Base-by-base conservation (phyloP, 2,113 vertebrate genomes). In the Origma solitaria region DNA sequence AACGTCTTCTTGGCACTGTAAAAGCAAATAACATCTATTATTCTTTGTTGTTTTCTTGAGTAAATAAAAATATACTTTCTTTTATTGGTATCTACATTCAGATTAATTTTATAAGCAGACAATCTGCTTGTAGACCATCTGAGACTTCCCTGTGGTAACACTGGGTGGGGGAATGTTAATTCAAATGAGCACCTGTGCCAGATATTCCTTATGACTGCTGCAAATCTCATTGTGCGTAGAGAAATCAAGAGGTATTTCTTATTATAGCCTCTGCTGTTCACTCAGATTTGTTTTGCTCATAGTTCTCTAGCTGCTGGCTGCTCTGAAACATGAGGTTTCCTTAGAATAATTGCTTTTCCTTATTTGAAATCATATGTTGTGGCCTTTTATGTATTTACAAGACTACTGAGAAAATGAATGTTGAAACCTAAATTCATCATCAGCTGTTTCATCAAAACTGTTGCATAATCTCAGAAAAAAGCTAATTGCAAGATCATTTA, bases 371-470 rank as follows among this genome's bases (percentile, higher is more conserved):
- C 20, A 15, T 68, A 45, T 65, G 66, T 78, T 0, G 13, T 40
- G 64, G 75, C 53, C 90, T 83, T 85, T 84, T 96, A 94, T 50
- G 47, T 69, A 62, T 82, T 94, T 92, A 86, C 44, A 86, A 84
- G 51, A 37, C 64, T 61, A 72, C 49, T 76, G 88, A 80, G 80
- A 86, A 92, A 95, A 92, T 38, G 23, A 57, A 81, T 93, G 72
- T 82, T 78, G 92, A 93, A 93, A 94, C 61, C 18, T 57, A 93
- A 90, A 88, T 96, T 94, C 94, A 95, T 86, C 69, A 86, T 71
- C 56, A 68, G 44, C 40, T 71, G 19, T 38, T 95, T 90, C 77
- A 65, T 94, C 76, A 82, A 86, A 93, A 84, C 31, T 1, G 1
- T 83, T 93, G 60, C 79, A 68, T 92, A 94, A 94, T 86, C 23